Evolutionary conservation across 2,888 invertebrate genomes (phyloP).

Genomic region (Limnephilus marmoratus): DNA sequence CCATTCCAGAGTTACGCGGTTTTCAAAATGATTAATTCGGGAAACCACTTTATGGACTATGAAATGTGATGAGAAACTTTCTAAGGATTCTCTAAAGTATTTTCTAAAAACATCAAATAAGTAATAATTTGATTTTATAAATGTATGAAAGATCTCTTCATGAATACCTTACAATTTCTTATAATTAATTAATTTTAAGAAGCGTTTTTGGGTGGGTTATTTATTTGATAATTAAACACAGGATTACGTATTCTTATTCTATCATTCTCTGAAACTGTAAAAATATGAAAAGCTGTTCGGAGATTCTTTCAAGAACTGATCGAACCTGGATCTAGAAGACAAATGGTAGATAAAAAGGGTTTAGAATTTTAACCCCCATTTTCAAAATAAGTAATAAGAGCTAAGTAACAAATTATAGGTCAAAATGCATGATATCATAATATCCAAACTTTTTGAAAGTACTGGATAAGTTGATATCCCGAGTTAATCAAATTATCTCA

Average conservation of each 20-base stretch:
- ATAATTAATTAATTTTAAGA: not conserved
- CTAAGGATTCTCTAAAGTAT: not conserved
- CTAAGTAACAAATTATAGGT: too few relatives aligned
- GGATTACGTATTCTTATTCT: not conserved
- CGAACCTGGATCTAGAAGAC: not conserved
- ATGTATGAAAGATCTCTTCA: not conserved
- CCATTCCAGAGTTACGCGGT: not conserved
- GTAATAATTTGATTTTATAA: not conserved
- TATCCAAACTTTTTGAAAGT: too few relatives aligned
- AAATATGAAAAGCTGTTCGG: not conserved
- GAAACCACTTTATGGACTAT: not conserved
- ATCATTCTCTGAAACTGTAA: not conserved
- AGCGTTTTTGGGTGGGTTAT: not conserved
- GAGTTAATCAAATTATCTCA: too few relatives aligned
- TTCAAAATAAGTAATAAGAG: too few relatives aligned
- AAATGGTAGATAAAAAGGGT: too few relatives aligned
- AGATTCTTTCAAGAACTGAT: not conserved
- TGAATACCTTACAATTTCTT: not conserved
- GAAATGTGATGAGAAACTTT: not conserved
- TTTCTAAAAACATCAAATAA: not conserved
- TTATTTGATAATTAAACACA: not conserved
- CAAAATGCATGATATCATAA: too few relatives aligned
- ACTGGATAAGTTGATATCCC: too few relatives aligned
- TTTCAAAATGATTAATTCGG: conserved; percentile 31
- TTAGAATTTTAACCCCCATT: too few relatives aligned